Percentiles rank a stretch among this genome's conserved stretches.
Evolutionary conservation across 2,113 vertebrate genomes (phyloP).

Genomic region (Acanthochromis polyacanthus): DNA sequence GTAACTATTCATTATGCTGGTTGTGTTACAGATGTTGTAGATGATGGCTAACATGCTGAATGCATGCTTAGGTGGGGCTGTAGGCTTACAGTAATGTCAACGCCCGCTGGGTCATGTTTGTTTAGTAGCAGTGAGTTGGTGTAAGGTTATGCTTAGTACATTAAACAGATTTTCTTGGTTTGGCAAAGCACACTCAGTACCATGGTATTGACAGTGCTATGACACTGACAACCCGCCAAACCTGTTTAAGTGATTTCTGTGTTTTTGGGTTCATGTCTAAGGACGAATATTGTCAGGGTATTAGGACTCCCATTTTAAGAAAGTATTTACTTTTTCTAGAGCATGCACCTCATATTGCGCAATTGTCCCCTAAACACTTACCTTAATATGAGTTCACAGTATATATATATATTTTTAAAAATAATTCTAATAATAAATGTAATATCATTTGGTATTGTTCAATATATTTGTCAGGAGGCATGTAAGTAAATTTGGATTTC

Average conservation of each 20-base stretch:
- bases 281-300: background rate
- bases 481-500: background rate
- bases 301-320: too few species aligned
- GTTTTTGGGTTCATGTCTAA: background rate
- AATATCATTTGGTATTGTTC: background rate
- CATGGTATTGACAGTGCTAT: background rate
- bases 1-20: slow-evolving; percentile 13
- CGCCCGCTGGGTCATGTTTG: slow-evolving; percentile 60
- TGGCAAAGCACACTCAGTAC: slow-evolving; percentile 8
- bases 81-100: slow-evolving; percentile 65
- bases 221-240: slow-evolving; percentile 24
- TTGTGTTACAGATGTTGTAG: slow-evolving; percentile 21
- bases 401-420: background rate
- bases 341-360: background rate
- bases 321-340: background rate
- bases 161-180: slow-evolving; percentile 45
- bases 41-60: slow-evolving; percentile 25
- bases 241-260: slow-evolving; percentile 22
- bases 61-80: slow-evolving; percentile 59
- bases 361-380: background rate
- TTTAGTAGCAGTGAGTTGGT: slow-evolving; percentile 58
- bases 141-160: slow-evolving; percentile 51
- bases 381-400: background rate
- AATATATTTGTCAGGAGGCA: background rate
- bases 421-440: background rate